phyloP scores from a whole-genome alignment of 2,888 invertebrate genomes.

The Alentia gelatinosa region DNA sequence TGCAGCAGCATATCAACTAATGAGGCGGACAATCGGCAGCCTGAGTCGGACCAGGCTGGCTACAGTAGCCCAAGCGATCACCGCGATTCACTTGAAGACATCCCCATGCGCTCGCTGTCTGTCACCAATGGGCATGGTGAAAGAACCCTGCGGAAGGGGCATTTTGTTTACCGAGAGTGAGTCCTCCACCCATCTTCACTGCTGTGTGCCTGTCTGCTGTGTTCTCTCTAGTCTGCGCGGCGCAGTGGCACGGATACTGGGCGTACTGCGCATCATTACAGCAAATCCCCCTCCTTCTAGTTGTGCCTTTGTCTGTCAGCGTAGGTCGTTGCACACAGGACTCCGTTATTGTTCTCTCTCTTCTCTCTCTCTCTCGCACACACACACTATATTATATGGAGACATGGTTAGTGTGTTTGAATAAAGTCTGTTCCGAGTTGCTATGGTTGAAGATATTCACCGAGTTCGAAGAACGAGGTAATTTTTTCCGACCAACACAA shows the following conservation, averaged over 20 bases:
- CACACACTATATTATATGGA: background rate
- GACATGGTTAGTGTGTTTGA: no score
- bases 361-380: background rate
- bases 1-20: constrained; percentile 59
- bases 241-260: background rate
- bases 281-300: background rate
- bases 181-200: constrained; percentile 30
- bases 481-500: background rate
- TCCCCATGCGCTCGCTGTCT: constrained; percentile 88
- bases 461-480: no score
- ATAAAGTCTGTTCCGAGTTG: no score
- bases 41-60: constrained; percentile 59
- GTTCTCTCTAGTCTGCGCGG: constrained; percentile 17
- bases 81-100: constrained; percentile 81
- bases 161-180: constrained; percentile 75
- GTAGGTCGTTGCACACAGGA: constrained; percentile 14
- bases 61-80: constrained; percentile 64
- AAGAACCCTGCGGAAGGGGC: constrained; percentile 71
- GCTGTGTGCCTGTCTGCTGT: constrained; percentile 18
- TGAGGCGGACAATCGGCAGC: constrained; percentile 56
- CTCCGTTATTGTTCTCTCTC: background rate
- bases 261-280: background rate
- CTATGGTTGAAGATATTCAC: no score
- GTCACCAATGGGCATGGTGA: constrained; percentile 81
- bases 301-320: background rate